Evolutionary conservation across 2,888 invertebrate species (phyloP), one percentile per base, ranked within the genome.

Genomic region (Meiosimyza decipiens): DNA sequence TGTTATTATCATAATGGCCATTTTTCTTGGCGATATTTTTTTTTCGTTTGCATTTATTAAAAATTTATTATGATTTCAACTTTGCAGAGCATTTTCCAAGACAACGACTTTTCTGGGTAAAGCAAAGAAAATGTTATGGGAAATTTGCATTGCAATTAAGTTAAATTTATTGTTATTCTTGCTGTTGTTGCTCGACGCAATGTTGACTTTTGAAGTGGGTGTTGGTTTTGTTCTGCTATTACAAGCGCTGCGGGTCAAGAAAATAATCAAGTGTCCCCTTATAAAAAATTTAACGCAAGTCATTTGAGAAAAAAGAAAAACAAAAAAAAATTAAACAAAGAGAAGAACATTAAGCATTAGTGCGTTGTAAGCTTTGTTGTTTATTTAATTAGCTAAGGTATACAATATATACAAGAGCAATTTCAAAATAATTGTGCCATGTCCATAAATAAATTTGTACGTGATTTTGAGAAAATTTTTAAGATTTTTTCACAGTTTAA

Each of bases 331-430:
- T 28, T n/a, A 51, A 51, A 16, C 51, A 67, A 55, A 55, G 16
- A 51, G 15, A n/a, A 49, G 47, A 50, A 18, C 68, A 68, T 57
- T 52, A 57, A 57, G 16, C 16, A 28, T 68, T 33, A 55, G 16
- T n/a, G 59, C 68, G 59, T 47, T 59, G 16, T 15, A 63, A 55
- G 64, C 63, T 71, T 64, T 68, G 40, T 69, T 33, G 74, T 68
- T 74, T 73, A 72, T 71, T 73, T 71, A 70, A 71, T 73, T 40
- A 68, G 4, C 68, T 47, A 1, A 65, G 49, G 28, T 28, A 22
- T 15, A 9, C 49, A 33, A 9, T 47, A 12, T 22, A 9, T 9
- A 47, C 28, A 16, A 28, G 33, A 49, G 28, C 28, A 9, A 40
- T 40, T 40, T 40, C 2, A 40, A 40, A 40, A 40, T 40, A 40